Evolutionary conservation across 2,797 vertebrate genomes (phyloP).

Genomic region (Pseudomugil tenellus): DNA sequence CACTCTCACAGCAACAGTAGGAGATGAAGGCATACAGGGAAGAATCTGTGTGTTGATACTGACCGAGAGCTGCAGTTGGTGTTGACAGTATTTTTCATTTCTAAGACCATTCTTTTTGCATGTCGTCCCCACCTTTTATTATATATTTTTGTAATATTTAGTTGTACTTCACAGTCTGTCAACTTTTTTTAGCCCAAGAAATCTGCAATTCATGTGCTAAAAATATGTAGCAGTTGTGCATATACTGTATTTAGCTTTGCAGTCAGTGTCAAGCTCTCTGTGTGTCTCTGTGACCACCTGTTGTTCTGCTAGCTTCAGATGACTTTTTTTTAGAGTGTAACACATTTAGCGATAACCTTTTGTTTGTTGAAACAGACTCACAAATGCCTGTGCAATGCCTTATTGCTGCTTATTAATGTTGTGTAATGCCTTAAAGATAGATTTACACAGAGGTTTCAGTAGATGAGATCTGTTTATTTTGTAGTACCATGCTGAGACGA

Average conservation of each 20-base stretch:
- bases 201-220: slow-evolving; percentile 41
- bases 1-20: slow-evolving; percentile 39
- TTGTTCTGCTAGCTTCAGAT: slow-evolving; percentile 19
- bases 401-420: no score
- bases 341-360: slow-evolving; percentile 2
- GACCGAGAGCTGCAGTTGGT: slow-evolving; percentile 5
- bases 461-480: slow-evolving; percentile 4
- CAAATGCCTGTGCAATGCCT: background rate
- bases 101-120: background rate
- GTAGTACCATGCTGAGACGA: slow-evolving; percentile 93
- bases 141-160: background rate
- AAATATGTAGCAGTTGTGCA: slow-evolving; percentile 50
- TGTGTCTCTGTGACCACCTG: slow-evolving; percentile 24
- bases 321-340: background rate
- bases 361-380: background rate
- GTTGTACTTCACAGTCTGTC: background rate
- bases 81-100: background rate
- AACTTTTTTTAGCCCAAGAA: slow-evolving; percentile 42
- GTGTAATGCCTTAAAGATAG: background rate
- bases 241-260: slow-evolving; percentile 21
- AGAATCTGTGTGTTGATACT: slow-evolving; percentile 10
- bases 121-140: background rate
- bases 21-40: slow-evolving; percentile 25
- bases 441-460: background rate
- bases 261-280: background rate